Evolutionary conservation across 2,797 vertebrate species (phyloP).

Genomic region (Lepus townsendii): DNA sequence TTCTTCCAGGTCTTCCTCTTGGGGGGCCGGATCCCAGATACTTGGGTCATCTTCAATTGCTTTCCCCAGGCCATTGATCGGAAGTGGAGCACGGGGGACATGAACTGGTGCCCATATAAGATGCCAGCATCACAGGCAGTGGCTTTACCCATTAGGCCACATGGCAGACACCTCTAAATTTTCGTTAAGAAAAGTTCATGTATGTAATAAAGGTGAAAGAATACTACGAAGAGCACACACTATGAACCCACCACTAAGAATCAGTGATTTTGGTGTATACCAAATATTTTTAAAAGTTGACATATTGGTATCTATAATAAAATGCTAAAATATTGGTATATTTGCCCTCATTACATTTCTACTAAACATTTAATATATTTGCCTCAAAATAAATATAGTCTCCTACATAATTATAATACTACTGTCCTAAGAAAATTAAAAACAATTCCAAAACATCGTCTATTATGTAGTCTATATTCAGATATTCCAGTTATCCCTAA

Average conservation of each 20-base stretch:
- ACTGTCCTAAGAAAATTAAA: slow-evolving; percentile 46
- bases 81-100: too few relatives aligned
- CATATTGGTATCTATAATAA: slow-evolving; percentile 13
- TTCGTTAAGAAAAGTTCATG: slow-evolving; percentile 33
- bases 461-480: slow-evolving; percentile 5
- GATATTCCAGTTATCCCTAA: background rate
- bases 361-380: slow-evolving; percentile 33
- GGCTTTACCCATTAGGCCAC: too few relatives aligned
- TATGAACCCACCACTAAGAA: background rate
- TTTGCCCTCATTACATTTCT: slow-evolving; percentile 13
- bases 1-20: too few relatives aligned
- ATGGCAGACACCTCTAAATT: background rate
- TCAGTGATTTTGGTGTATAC: background rate
- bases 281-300: background rate
- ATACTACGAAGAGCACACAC: background rate
- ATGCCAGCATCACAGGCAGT: too few relatives aligned
- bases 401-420: background rate
- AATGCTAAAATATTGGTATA: background rate
- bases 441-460: background rate
- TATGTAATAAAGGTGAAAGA: background rate
- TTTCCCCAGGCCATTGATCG: too few relatives aligned
- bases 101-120: too few relatives aligned
- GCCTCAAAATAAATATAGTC: slow-evolving; percentile 33
- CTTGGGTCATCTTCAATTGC: too few relatives aligned
- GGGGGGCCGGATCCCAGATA: too few relatives aligned